A percentile compares a stretch with the other conserved stretches of the same genome.
phyloP scores from a whole-genome alignment of 2,888 invertebrate species.

The Parapristionchus giblindavisi region DNA sequence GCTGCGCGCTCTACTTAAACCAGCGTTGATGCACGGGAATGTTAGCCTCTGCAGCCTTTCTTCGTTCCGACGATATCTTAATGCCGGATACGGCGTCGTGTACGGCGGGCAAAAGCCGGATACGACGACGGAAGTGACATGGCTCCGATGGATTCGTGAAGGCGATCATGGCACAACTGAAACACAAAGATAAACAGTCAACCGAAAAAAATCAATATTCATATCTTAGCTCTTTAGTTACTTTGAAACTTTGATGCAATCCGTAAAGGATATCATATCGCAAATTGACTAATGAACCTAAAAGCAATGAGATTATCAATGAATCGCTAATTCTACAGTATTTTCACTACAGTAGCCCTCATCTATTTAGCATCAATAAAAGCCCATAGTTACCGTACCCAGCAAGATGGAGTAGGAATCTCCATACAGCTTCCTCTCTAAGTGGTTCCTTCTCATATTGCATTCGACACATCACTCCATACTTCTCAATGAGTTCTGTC shows the following conservation, averaged over 20 bases:
- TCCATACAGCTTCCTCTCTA: too few species aligned
- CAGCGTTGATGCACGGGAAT: too few species aligned
- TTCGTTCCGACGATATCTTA: too few species aligned
- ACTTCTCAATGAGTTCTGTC: not conserved
- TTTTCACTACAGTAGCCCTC: not conserved
- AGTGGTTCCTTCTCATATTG: not conserved
- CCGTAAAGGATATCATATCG: too few species aligned
- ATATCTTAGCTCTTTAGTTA: not conserved
- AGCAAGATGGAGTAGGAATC: not conserved
- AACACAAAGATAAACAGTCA: not conserved
- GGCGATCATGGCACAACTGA: not conserved
- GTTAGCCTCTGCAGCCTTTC: too few species aligned
- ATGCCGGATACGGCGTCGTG: constrained; percentile 12
- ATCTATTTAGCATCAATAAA: not conserved
- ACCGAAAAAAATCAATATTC: not conserved
- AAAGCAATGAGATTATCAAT: too few species aligned
- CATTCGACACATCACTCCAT: not conserved
- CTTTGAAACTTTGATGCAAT: too few species aligned
- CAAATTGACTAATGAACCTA: too few species aligned
- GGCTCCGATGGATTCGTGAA: constrained; percentile 1
- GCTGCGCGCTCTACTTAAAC: too few species aligned
- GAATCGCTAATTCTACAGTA: too few species aligned
- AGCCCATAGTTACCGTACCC: not conserved
- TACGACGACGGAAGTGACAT: not conserved
- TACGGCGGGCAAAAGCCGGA: constrained; percentile 2